Conservation (phyloP, 2,113 vertebrate genomes). For the Misgurnus mizolepis region DNA sequence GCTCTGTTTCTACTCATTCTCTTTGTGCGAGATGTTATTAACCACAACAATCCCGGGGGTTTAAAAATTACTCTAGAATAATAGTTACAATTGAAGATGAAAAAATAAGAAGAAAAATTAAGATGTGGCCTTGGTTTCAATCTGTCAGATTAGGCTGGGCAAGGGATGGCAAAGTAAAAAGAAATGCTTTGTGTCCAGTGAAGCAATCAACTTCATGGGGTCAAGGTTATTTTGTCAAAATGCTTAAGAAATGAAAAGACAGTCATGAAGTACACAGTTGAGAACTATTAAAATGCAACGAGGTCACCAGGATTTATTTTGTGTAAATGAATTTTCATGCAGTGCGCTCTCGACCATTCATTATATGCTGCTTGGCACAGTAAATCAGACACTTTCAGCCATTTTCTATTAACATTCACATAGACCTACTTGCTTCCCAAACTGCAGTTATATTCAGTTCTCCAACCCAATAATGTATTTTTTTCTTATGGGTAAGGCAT, state of each 20-base stretch:
- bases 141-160: constrained; percentile 20
- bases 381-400: constrained; percentile 48
- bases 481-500: constrained; percentile 47
- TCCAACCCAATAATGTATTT: constrained; percentile 37
- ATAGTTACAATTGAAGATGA: too few species aligned
- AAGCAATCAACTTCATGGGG: constrained; percentile 17
- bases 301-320: constrained; percentile 47
- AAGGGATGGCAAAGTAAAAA: neutral
- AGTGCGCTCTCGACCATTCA: constrained; percentile 29
- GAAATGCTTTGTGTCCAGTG: too few species aligned
- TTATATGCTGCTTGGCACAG: constrained; percentile 50
- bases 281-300: constrained; percentile 50
- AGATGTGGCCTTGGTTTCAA: neutral
- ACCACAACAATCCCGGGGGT: neutral
- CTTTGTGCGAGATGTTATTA: neutral
- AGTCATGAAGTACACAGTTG: neutral
- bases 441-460: constrained; percentile 44
- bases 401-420: constrained; percentile 51
- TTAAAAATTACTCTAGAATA: neutral
- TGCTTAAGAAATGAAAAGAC: constrained; percentile 15
- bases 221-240: constrained; percentile 40
- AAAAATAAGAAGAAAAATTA: constrained; percentile 6
- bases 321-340: constrained; percentile 49
- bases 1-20: neutral
- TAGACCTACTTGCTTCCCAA: constrained; percentile 28